Evolutionary conservation across 92 coral and sea anemone genomes (phyloP), one percentile per base, ranked within the genome.

Genomic region (Phenganax marumi): DNA sequence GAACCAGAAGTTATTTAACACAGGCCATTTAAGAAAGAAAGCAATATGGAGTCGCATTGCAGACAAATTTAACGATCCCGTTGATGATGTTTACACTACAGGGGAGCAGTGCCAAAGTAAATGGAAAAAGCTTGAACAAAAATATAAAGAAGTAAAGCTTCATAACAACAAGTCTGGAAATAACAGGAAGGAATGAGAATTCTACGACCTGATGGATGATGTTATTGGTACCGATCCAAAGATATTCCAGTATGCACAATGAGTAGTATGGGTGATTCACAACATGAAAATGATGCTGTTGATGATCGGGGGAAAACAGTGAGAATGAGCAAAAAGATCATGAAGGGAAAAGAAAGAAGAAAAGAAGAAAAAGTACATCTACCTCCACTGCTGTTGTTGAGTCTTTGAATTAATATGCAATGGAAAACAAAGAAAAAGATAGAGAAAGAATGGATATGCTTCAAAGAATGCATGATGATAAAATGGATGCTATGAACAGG

Each of bases 11-110:
- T 54, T 80, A 17, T 86, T 86, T 17, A 10, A 50, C 12, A 80
- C 80, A 80, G 85, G 82, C 43, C 63, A 78, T 14, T 49, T 72
- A 11, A 26, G 81, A 8, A 86, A 80, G 64, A 80, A 86, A 19
- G 68, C 50, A 14, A 78, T 84, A 11, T 85, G 88, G 74, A 47
- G 71, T 17, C 60, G 84, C 62, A 55, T 85, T 85, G 84, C 84
- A 9, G 65, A 71, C 3, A 80, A 79, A 79, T 80, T 79, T 18
- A 85, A 85, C 73, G 43, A 18, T 48, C 8, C 7, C 9, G 73
- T 39, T 47, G 80, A 47, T 47, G 61, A 55, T 19, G 33, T 81
- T 17, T 52, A 71, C 52, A 68, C 74, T 6, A 82, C 68, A 23
- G 69, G 86, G 39, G 81, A 73, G 10, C 86, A 83, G 68, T 72